Evolutionary conservation across 2,888 invertebrate species (phyloP).

Genomic region (Drosophila flavopinicola): DNA sequence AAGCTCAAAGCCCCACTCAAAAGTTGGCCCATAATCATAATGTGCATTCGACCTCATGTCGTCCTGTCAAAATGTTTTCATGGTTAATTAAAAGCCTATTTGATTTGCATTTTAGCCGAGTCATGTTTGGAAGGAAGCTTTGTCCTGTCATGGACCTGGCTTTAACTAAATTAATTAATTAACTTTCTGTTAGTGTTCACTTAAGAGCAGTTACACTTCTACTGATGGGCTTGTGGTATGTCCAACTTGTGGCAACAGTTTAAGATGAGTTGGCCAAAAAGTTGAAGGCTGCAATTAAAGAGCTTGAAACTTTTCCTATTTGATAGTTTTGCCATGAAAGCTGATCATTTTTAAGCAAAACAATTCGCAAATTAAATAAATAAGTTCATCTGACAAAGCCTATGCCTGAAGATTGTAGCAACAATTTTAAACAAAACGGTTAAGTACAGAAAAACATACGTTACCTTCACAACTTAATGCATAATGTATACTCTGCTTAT

Average conservation of each 20-base stretch:
- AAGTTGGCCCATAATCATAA: constrained; percentile 18
- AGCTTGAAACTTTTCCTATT: background rate
- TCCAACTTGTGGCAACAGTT: background rate
- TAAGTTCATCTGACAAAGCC: no score
- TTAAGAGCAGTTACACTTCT: background rate
- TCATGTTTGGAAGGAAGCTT: background rate
- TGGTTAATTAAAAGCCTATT: constrained; percentile 64
- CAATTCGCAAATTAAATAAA: no score
- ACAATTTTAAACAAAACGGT: no score
- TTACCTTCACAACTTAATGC: no score
- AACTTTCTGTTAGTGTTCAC: constrained; percentile 10
- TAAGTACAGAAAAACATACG: no score
- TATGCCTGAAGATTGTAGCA: no score
- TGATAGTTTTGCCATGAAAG: no score
- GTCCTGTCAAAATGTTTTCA: constrained; percentile 47
- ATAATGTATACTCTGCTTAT: no score
- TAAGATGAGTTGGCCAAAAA: no score
- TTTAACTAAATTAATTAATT: constrained; percentile 46
- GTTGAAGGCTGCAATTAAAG: no score
- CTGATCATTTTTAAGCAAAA: background rate
- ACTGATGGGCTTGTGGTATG: constrained; percentile 5
- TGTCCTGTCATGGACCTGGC: background rate
- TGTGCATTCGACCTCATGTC: constrained; percentile 4
- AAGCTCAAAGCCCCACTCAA: background rate
- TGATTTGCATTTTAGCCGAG: constrained; percentile 45